These are phyloP conservation scores for Ooceraea biroi DNA, from an alignment of 1,140 invertebrate species.

Conservation along the genomic window DNA sequence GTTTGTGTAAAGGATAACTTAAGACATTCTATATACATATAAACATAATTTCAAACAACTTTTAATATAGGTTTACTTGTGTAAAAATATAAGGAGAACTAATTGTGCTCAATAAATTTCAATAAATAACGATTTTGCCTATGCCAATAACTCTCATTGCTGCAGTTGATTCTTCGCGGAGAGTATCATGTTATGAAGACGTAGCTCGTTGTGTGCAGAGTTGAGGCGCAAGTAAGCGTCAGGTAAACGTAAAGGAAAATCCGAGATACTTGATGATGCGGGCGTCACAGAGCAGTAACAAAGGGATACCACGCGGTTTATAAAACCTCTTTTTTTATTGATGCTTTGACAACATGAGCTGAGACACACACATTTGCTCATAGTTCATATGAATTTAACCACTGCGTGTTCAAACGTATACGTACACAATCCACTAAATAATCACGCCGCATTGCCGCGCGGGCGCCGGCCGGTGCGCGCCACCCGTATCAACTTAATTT, in stretches of 20 bases:
- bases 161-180: conserved; percentile 33
- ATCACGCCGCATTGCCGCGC: conserved; percentile 65
- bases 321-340: conserved; percentile 78
- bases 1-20: conserved; percentile 71
- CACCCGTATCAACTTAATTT: conserved; percentile 47
- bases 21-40: conserved; percentile 69
- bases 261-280: too few species aligned
- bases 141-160: conserved; percentile 78
- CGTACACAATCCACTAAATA: conserved; percentile 75
- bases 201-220: too few species aligned
- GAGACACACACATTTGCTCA: conserved; percentile 79
- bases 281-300: not conserved
- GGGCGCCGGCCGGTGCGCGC: conserved; percentile 33
- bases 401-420: conserved; percentile 77
- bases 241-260: too few species aligned
- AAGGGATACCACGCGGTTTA: conserved; percentile 63
- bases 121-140: conserved; percentile 81
- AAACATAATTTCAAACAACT: conserved; percentile 74
- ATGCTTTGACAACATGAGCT: conserved; percentile 79
- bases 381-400: conserved; percentile 76
- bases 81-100: conserved; percentile 76
- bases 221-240: too few species aligned
- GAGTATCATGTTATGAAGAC: too few species aligned
- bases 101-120: conserved; percentile 81
- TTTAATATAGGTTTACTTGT: conserved; percentile 79